Evolutionary conservation across 2,888 invertebrate species (phyloP), one percentile per base, ranked within the genome.

Genomic region (Isotomurus palustris): DNA sequence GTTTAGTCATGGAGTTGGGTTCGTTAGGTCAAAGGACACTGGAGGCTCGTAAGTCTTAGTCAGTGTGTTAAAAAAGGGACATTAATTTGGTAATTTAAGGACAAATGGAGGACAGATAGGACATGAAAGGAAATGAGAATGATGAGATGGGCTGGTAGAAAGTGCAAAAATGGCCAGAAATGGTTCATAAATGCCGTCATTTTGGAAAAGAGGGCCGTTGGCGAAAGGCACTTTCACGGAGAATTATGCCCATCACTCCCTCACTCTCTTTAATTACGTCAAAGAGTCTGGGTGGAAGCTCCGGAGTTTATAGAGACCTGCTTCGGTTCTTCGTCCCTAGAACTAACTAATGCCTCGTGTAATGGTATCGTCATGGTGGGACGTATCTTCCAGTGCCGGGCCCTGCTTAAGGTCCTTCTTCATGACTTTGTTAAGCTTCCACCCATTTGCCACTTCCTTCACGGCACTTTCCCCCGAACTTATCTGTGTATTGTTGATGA

Each of bases 101-200:
- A 32, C 32, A 32, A 32, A 32, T 32, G 32, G 32, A 8, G 8
- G 8, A 32, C 32, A 32, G 8, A 32, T 8, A 32, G 8, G 8
- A 10, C 32, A 32, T 32, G 32, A 32, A 32, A 14, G 14, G 8
- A 32, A 32, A 8, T 14, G 14, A 32, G 32, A 32, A 8, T 32
- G 32, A 32, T 32, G 32, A 32, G 32, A 32, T 32, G 32, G 32
- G 32, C 14, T 14, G 32, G 32, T 32, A 32, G 32, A 52, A 25
- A 57, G 51, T 57, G 51, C 51, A 51, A 47, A 57, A 57, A 57
- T 56, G 56, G 51, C 45, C 22, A 44, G 53, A 48, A 58, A 58
- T 58, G 53, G 50, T 28, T 54, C 58, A 58, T 58, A 58, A 58
- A 58, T 53, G 58, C 52, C 57, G 53, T 57, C 52, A 57, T 57